These are phyloP conservation scores for Pseudomyrmex concolor DNA, from an alignment of 1,140 invertebrate genomes.

Conservation along the genomic window DNA sequence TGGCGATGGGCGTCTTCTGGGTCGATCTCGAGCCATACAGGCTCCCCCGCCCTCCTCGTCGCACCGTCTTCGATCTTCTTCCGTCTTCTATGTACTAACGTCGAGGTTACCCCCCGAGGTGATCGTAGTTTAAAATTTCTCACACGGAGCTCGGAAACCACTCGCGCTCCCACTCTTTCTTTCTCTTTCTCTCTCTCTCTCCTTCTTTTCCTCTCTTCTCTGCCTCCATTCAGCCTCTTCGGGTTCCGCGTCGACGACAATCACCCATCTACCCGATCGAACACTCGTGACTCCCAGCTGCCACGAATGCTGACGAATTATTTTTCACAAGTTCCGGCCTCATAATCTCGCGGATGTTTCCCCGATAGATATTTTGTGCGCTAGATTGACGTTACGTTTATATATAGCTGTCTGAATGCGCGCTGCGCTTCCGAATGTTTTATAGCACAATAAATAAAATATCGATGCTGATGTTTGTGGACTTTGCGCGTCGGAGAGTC, in stretches of 20 bases:
- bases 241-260: constrained; percentile 61
- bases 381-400: constrained; percentile 29
- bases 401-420: background rate
- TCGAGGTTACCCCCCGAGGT: constrained; percentile 71
- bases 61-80: constrained; percentile 61
- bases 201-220: background rate
- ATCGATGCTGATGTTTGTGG: constrained; percentile 1
- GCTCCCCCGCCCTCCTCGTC: constrained; percentile 45
- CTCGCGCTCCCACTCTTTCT: constrained; percentile 53
- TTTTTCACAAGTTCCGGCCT: constrained; percentile 63
- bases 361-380: constrained; percentile 19
- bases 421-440: constrained; percentile 36
- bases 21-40: constrained; percentile 74
- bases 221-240: constrained; percentile 30
- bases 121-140: constrained; percentile 81
- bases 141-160: constrained; percentile 76
- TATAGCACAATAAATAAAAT: constrained; percentile 34
- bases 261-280: constrained; percentile 60
- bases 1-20: constrained; percentile 75
- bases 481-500: background rate
- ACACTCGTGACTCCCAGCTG: constrained; percentile 58
- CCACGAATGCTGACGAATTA: constrained; percentile 66
- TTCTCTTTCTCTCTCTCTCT: background rate
- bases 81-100: constrained; percentile 69
- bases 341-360: constrained; percentile 16